Evolutionary conservation across 1,140 invertebrate species (phyloP).

Genomic region (Prorops nasuta): DNA sequence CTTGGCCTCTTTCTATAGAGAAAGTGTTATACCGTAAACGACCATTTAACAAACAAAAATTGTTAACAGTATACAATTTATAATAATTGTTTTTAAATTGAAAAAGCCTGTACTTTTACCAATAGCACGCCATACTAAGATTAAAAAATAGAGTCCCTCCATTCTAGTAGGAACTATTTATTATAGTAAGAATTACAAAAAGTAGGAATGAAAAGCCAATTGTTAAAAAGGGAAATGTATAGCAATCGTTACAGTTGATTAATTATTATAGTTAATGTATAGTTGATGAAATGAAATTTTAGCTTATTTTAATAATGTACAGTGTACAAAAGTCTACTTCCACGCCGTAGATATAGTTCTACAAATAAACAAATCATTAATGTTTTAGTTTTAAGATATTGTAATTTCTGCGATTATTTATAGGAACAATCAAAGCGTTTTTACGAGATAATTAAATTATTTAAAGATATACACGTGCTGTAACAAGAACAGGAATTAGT

Average conservation of each 20-base stretch:
- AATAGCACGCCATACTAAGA: constrained; percentile 19
- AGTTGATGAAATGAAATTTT: constrained; percentile 23
- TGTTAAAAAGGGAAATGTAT: constrained; percentile 23
- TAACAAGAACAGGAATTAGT: constrained; percentile 11
- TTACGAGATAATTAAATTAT: constrained; percentile 8
- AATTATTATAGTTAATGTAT: constrained; percentile 14
- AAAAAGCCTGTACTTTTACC: not conserved
- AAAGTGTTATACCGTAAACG: too few relatives aligned
- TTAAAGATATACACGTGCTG: constrained; percentile 5
- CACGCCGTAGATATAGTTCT: constrained; percentile 8
- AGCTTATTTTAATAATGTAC: constrained; percentile 27
- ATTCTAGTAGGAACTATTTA: constrained; percentile 20
- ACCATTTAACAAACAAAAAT: too few relatives aligned
- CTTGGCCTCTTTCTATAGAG: too few relatives aligned
- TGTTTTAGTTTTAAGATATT: constrained; percentile 7
- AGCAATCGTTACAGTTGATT: constrained; percentile 20
- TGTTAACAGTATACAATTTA: too few relatives aligned
- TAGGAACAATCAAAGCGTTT: constrained; percentile 19
- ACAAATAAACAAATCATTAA: constrained; percentile 17
- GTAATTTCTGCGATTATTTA: constrained; percentile 10
- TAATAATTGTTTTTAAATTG: not conserved
- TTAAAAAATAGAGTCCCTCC: constrained; percentile 26
- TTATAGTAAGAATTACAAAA: constrained; percentile 10
- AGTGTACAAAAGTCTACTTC: constrained; percentile 28
- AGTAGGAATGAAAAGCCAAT: constrained; percentile 13